Evolutionary conservation across 2,888 invertebrate genomes (phyloP).

Genomic region (Plusia festucae): DNA sequence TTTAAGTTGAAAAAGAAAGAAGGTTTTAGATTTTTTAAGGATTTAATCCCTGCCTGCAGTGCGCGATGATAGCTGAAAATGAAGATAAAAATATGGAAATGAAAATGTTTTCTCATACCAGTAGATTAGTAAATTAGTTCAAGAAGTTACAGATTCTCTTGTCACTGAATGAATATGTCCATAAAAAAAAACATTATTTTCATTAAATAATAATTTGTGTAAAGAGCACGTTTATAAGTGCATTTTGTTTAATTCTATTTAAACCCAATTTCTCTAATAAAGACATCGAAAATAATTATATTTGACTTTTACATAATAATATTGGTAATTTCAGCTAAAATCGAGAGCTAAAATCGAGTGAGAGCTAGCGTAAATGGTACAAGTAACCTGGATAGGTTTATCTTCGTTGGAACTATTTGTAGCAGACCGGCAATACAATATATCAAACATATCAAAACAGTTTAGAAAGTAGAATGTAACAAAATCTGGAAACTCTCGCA

Average conservation of each 20-base stretch:
- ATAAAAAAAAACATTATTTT: no score
- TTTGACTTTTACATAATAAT: no score
- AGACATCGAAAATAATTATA: no score
- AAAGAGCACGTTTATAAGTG: not conserved
- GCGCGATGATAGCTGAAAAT: no score
- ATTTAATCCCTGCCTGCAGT: no score
- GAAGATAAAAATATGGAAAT: no score
- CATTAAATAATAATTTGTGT: no score
- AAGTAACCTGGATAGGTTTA: conserved; percentile 28
- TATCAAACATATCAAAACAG: conserved; percentile 48
- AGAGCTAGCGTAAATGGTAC: not conserved
- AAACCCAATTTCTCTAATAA: not conserved
- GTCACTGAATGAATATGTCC: no score
- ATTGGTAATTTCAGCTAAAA: conserved; percentile 1
- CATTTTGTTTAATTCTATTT: not conserved
- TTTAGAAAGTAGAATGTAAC: conserved; percentile 55
- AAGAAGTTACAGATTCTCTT: no score
- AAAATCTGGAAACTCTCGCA: conserved; percentile 59
- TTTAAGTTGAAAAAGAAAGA: not conserved
- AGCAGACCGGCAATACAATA: conserved; percentile 27
- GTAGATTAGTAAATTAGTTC: no score
- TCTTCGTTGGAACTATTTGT: conserved; percentile 9
- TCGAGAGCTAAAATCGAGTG: not conserved
- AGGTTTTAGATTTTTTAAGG: not conserved
- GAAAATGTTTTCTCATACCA: no score